A percentile compares a stretch with the other conserved stretches of the same genome.
Evolutionary conservation across 2,113 vertebrate genomes (phyloP).

Genomic region (Cyanocitta stelleri): DNA sequence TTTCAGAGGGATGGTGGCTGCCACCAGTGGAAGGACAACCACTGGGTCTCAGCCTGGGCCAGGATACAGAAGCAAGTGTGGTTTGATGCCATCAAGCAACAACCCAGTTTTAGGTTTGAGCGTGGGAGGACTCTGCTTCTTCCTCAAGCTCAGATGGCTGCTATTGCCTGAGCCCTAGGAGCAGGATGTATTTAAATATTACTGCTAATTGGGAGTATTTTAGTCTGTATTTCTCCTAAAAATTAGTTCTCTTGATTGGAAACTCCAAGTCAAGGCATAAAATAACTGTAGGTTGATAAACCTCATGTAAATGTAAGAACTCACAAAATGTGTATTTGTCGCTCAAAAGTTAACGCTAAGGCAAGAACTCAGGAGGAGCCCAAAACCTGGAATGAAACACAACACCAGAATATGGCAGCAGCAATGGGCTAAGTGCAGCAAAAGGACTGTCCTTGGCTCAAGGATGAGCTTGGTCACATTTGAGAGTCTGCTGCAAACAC

Average conservation of each 20-base stretch:
- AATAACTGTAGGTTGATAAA: neutral
- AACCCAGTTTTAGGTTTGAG: conserved; percentile 11
- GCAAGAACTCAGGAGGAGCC: neutral
- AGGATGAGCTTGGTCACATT: neutral
- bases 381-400: neutral
- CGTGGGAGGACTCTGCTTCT: neutral
- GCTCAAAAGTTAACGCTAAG: neutral
- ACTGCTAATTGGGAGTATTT: conserved; percentile 41
- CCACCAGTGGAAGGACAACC: neutral
- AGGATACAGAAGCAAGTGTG: rapidly evolving
- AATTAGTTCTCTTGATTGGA: conserved; percentile 42
- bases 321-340: neutral
- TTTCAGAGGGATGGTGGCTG: neutral
- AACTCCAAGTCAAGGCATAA: neutral
- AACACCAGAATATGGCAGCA: neutral
- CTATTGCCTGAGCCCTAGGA: conserved; percentile 21
- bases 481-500: neutral
- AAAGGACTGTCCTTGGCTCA: neutral
- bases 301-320: neutral
- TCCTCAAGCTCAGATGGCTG: neutral
- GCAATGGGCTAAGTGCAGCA: neutral
- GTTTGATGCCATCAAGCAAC: neutral
- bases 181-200: conserved; percentile 56
- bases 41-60: rapidly evolving
- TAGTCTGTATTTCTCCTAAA: conserved; percentile 6